Percentiles rank a stretch among this genome's conserved stretches.
Conservation (phyloP, 2,797 vertebrate genomes). For the Corythornis leucogaster region DNA sequence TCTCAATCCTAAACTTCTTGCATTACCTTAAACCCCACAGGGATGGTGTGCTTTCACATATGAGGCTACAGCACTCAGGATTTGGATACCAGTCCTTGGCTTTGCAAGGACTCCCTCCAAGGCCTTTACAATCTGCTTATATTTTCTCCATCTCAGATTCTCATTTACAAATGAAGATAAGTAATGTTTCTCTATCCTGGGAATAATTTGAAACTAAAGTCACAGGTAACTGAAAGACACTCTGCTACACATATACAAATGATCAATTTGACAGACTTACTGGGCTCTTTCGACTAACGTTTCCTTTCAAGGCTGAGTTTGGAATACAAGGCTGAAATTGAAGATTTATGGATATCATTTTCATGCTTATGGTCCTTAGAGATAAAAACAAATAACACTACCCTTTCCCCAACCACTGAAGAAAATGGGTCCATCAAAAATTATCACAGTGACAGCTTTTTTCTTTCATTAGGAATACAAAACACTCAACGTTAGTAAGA, state of each 20-base stretch:
- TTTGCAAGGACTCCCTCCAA: neutral
- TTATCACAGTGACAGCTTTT: constrained; percentile 55
- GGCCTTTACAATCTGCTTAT: neutral
- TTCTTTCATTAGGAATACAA: constrained; percentile 66
- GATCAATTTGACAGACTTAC: neutral
- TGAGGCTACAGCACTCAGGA: neutral
- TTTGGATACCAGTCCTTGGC: neutral
- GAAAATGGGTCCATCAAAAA: constrained; percentile 68
- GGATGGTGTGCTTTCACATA: neutral
- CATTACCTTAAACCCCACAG: neutral
- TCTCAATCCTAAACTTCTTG: neutral
- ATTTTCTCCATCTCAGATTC: constrained; percentile 15
- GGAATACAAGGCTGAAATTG: neutral
- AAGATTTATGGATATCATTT: constrained; percentile 37
- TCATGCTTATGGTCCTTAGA: neutral
- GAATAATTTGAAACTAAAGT: constrained; percentile 32
- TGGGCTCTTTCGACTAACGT: neutral
- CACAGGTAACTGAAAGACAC: constrained; percentile 1
- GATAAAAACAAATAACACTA: constrained; percentile 31
- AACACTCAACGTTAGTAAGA: constrained; percentile 39
- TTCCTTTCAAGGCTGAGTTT: constrained; percentile 40
- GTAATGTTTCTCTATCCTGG: neutral
- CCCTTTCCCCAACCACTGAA: neutral
- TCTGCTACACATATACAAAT: neutral
- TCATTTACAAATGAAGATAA: neutral